Evolutionary conservation across 2,113 vertebrate genomes (phyloP).

Genomic region (Myanophis thanlyinensis): DNA sequence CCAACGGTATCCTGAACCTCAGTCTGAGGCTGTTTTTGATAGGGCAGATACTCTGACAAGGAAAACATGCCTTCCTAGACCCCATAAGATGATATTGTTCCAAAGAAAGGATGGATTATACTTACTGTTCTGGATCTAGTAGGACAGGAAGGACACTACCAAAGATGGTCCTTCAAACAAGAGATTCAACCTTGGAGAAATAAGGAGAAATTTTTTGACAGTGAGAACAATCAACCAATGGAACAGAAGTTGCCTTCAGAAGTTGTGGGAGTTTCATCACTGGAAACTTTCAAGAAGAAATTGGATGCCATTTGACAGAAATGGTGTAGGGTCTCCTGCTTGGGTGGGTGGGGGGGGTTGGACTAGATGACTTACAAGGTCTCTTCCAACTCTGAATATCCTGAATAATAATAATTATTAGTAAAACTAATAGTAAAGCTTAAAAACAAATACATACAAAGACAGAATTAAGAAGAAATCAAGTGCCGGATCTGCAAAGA

Average conservation of each 20-base stretch:
- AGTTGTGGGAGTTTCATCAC: too few species aligned
- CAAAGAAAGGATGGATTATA: background rate
- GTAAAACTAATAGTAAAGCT: background rate
- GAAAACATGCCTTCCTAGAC: background rate
- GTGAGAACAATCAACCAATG: too few species aligned
- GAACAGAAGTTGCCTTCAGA: too few species aligned
- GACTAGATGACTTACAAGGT: too few species aligned
- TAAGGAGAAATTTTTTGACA: too few species aligned
- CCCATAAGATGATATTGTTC: background rate
- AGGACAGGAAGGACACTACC: background rate
- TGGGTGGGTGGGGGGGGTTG: too few species aligned
- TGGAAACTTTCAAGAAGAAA: too few species aligned
- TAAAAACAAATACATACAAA: too few species aligned
- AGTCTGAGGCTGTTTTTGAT: background rate
- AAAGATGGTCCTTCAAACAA: background rate
- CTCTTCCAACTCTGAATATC: too few species aligned
- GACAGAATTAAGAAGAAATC: background rate
- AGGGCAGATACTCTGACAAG: background rate
- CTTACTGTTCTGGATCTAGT: background rate
- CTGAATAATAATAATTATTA: background rate
- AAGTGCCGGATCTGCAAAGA: background rate
- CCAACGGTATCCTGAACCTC: background rate
- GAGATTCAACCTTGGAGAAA: too few species aligned
- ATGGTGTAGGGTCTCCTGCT: too few species aligned
- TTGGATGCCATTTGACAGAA: too few species aligned